Base-by-base conservation (phyloP, 2,888 invertebrate species). In the Plemyria rubiginata region DNA sequence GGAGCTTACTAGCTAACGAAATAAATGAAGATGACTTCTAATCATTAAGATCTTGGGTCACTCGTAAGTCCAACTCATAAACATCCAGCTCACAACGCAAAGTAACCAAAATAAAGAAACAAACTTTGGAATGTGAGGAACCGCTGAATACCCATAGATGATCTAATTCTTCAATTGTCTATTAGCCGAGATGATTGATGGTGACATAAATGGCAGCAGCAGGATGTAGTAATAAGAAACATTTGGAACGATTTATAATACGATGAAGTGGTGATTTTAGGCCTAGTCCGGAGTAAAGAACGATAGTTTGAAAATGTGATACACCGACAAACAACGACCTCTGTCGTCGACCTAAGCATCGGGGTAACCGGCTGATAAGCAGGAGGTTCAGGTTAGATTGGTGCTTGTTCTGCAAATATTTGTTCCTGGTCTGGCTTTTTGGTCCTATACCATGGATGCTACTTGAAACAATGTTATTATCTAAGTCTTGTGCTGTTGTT, bases 171-270 rank as follows among this genome's bases (percentile, higher is more conserved):
- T 38, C 36, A 55, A 48, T 38, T 32, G 16, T 48, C 9, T 38
- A 54, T 32, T 46, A 12, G 45, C 1, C 36, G 11, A 36, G 32
- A 45, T 46, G 54, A 46, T 54, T 46, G 54, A 54, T 45, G 15
- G 49, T 32, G 16, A 22, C 45, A 46, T 45, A 45, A 16, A 43
- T 15, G 38, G 12, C 40, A 16, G 22, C 22, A 29, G 29, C 32
- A 5, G 16, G 16, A 16, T 16, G 13, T 43, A 3, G 16, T 45
- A 9, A 45, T 45, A 45, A 4, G 5, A 16, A 45, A 11, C 16
- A 45, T 45, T 38, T 45, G 11, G 8, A 15, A 43, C 15, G 15
- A 43, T 43, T 15, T 43, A 43, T 8, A 41, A 13, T 0, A 15
- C 15, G 6, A 15, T 43, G 7, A 43, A 15, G 2, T 40, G 43